Percentiles rank a stretch among this genome's conserved stretches.
Conservation (phyloP, 2,113 vertebrate genomes). For the Eulacestoma nigropectus region DNA sequence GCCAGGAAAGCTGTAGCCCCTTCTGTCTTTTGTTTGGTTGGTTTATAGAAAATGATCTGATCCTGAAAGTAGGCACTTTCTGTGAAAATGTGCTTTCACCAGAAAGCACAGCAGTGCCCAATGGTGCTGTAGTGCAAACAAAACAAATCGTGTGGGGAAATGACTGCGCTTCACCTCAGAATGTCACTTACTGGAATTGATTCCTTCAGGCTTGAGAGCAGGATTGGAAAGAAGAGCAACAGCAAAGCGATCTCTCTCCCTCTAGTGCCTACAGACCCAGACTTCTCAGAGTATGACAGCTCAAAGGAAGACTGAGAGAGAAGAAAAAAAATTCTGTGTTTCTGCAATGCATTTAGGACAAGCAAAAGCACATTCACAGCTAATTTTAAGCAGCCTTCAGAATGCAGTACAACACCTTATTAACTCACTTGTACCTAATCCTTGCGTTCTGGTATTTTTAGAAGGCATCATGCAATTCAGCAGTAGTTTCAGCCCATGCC, state of each 20-base stretch:
- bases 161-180: background rate
- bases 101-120: background rate
- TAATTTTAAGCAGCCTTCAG: conserved; percentile 50
- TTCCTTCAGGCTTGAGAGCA: background rate
- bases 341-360: conserved; percentile 20
- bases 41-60: background rate
- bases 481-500: background rate
- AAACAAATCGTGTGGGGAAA: background rate
- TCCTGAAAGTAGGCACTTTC: background rate
- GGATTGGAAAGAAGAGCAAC: background rate
- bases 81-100: background rate
- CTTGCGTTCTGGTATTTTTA: conserved; percentile 42
- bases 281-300: background rate
- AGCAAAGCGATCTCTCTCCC: background rate
- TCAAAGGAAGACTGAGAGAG: background rate
- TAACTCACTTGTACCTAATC: conserved; percentile 30
- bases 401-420: conserved; percentile 5
- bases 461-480: conserved; percentile 14
- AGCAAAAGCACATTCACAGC: conserved; percentile 12
- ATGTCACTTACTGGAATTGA: background rate
- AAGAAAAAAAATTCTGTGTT: background rate
- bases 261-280: background rate
- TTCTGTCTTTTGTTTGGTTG: background rate
- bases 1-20: background rate
- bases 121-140: accelerated